Base-by-base conservation (phyloP, 2,888 invertebrate genomes). In the Caenorhabditis sp. region DNA sequence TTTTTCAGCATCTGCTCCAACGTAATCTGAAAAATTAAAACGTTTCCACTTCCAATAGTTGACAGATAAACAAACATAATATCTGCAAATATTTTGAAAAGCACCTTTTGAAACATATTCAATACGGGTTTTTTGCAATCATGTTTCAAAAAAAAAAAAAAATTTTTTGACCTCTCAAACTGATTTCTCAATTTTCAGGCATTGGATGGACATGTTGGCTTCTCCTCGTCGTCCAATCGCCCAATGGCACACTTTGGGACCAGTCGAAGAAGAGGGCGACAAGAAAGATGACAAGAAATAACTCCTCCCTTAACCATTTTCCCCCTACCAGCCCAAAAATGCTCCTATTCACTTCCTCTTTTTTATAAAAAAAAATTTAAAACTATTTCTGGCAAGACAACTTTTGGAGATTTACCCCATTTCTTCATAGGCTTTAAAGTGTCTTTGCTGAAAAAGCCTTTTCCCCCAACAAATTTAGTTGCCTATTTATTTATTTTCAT, bases 131-230 rank as follows among this genome's bases (percentile, higher is more conserved):
- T n/a, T n/a, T n/a, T n/a, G n/a, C n/a, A n/a, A n/a, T n/a, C n/a
- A n/a, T n/a, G n/a, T n/a, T n/a, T n/a, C n/a, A n/a, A n/a, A n/a
- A n/a, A n/a, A n/a, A n/a, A n/a, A n/a, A n/a, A n/a, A n/a, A n/a
- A n/a, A n/a, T n/a, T n/a, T n/a, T n/a, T n/a, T n/a, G n/a, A n/a
- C n/a, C n/a, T 54, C 12, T 5, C 5, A 36, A 36, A 8, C 10
- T 36, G 7, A 8, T 36, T 36, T 10, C 43, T 43, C 43, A 7
- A 43, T 21, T 36, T 25, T 38, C 63, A 81, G 82, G 86, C 99
- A 99, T 90, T 99, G 99, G 99, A 97, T 97, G 81, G 99, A 99
- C 90, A 99, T 99, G 99, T 90, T 99, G 90, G 97, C 99, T 87
- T 96, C 96, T 85, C 99, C 99, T 56, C 92, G 99, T 88, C 93